Evolutionary conservation across 2,888 invertebrate species (phyloP).

Genomic region (Papilio protenor): DNA sequence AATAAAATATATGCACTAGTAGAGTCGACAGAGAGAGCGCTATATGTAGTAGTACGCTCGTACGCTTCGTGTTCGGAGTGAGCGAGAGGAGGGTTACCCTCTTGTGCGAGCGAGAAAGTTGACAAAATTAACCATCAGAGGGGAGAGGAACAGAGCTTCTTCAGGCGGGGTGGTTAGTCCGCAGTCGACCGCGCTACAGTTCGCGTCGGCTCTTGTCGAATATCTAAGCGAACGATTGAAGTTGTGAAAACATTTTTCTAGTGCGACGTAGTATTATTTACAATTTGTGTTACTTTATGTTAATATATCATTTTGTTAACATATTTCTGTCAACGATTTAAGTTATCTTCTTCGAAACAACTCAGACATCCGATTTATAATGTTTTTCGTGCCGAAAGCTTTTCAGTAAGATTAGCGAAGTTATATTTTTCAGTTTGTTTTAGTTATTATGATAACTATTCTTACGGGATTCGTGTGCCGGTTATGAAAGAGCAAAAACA

Average conservation of each 20-base stretch:
- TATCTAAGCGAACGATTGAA: conserved; percentile 69
- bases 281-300: conserved; percentile 65
- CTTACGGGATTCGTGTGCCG: conserved; percentile 67
- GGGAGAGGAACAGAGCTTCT: conserved; percentile 82
- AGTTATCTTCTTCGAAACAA: conserved; percentile 6
- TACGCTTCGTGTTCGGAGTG: conserved; percentile 70
- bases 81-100: conserved; percentile 76
- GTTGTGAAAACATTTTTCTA: conserved; percentile 74
- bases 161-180: conserved; percentile 84
- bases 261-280: conserved; percentile 66
- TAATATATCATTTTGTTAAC: conserved; percentile 47
- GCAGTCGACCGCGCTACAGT: conserved; percentile 79
- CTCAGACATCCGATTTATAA: conserved; percentile 16
- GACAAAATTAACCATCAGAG: conserved; percentile 82
- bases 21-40: conserved; percentile 79
- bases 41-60: conserved; percentile 80
- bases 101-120: conserved; percentile 71
- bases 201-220: conserved; percentile 64
- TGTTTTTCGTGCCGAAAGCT: conserved; percentile 35
- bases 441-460: conserved; percentile 68
- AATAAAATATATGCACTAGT: conserved; percentile 84
- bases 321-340: neutral
- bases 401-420: conserved; percentile 44
- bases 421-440: conserved; percentile 60
- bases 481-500: conserved; percentile 76